Percentiles rank a stretch among this genome's conserved stretches.
These are phyloP conservation scores for Solenopsis invicta DNA, from an alignment of 1,140 invertebrate genomes.

Conservation along the genomic window DNA sequence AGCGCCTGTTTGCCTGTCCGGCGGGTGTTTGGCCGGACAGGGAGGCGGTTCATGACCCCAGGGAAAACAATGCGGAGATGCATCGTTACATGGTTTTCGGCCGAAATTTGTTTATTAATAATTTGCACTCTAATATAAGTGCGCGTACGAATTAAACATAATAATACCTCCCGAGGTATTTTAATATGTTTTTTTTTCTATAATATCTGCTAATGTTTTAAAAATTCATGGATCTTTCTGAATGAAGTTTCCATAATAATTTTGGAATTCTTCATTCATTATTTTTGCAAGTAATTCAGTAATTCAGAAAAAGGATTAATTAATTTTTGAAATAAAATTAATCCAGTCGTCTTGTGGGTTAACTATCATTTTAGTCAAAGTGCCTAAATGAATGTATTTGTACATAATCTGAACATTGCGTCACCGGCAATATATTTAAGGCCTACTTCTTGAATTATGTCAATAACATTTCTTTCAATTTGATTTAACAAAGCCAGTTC, in stretches of 20 bases:
- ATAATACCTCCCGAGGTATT: neutral
- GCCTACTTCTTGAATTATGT: neutral
- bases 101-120: constrained; percentile 14
- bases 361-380: neutral
- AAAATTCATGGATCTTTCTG: neutral
- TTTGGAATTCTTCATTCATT: neutral
- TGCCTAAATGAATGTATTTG: constrained; percentile 15
- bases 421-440: constrained; percentile 26
- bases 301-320: constrained; percentile 5
- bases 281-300: neutral
- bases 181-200: neutral
- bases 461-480: no score
- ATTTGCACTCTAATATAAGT: neutral
- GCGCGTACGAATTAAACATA: constrained; percentile 7
- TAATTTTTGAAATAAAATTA: neutral
- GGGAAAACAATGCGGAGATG: no score
- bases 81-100: constrained; percentile 6
- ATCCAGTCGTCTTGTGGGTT: neutral
- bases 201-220: neutral
- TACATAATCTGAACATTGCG: neutral
- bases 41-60: no score
- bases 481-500: no score
- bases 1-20: no score
- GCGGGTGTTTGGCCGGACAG: no score
- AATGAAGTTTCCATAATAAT: neutral